phyloP scores from a whole-genome alignment of 2,888 invertebrate genomes.

The Drosophila melanosoma region DNA sequence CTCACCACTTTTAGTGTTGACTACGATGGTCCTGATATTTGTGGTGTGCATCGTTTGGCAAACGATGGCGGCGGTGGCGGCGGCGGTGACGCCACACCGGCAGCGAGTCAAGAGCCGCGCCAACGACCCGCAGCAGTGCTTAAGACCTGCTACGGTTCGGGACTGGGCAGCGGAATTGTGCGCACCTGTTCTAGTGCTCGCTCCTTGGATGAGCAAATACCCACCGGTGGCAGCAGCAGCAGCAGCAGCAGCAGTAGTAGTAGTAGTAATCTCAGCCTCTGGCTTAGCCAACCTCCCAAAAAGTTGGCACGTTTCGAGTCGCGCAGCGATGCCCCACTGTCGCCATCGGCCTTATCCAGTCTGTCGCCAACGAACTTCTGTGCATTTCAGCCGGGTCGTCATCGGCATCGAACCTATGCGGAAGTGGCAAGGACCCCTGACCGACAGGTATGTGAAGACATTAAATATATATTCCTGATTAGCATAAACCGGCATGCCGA shows the following conservation, averaged over 20 bases:
- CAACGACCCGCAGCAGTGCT: constrained; percentile 35
- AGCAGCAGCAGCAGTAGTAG: constrained; percentile 18
- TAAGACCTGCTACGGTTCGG: constrained; percentile 15
- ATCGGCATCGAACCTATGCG: constrained; percentile 65
- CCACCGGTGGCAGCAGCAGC: constrained; percentile 7
- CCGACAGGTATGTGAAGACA: constrained; percentile 36
- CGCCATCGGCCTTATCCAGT: constrained; percentile 38
- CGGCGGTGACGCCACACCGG: constrained; percentile 1
- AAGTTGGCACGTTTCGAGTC: constrained; percentile 56
- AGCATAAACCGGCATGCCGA: neutral
- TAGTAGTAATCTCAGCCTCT: constrained; percentile 26
- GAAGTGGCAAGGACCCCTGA: constrained; percentile 33
- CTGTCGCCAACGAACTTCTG: constrained; percentile 65
- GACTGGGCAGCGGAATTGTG: constrained; percentile 28
- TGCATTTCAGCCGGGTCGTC: constrained; percentile 68
- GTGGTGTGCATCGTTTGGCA: constrained; percentile 52
- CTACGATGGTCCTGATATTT: constrained; percentile 56
- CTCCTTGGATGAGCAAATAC: constrained; percentile 55
- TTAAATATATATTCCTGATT: neutral
- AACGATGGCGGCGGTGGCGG: constrained; percentile 7
- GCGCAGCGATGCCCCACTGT: constrained; percentile 20
- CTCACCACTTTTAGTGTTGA: constrained; percentile 71
- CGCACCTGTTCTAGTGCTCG: constrained; percentile 53
- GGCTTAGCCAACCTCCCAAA: constrained; percentile 49
- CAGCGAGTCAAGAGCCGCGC: constrained; percentile 18